These are phyloP conservation scores for Choreutis nemorana DNA, from an alignment of 2,888 invertebrate species.

Conservation along the genomic window DNA sequence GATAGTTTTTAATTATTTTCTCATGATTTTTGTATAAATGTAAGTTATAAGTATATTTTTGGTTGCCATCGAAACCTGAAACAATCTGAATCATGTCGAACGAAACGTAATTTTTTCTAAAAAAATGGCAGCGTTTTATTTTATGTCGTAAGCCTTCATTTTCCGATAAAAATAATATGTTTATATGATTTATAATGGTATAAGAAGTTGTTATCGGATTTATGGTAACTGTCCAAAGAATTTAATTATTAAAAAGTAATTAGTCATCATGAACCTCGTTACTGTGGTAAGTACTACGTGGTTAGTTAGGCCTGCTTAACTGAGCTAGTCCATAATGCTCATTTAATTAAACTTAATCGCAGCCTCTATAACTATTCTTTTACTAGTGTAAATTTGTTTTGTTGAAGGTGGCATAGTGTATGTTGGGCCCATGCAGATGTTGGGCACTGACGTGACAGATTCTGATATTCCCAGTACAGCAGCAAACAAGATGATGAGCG, in stretches of 20 bases:
- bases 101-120: constrained; percentile 11
- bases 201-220: constrained; percentile 30
- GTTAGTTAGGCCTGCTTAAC: constrained; percentile 24
- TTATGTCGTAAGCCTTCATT: constrained; percentile 62
- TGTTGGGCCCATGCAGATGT: constrained; percentile 32
- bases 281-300: constrained; percentile 59
- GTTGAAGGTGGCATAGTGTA: constrained; percentile 31
- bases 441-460: constrained; percentile 26
- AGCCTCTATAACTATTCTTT: constrained; percentile 2
- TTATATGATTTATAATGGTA: constrained; percentile 45
- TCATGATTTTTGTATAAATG: too few relatives aligned
- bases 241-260: constrained; percentile 30
- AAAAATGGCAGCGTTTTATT: constrained; percentile 62
- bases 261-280: constrained; percentile 36
- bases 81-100: constrained; percentile 13
- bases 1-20: too few relatives aligned
- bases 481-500: constrained; percentile 27
- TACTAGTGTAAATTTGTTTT: constrained; percentile 8
- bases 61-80: too few relatives aligned
- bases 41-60: too few relatives aligned
- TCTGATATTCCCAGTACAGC: constrained; percentile 24
- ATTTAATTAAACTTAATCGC: not conserved
- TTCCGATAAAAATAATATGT: constrained; percentile 46
- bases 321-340: constrained; percentile 13
- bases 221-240: constrained; percentile 22